Base-by-base conservation (phyloP, 2,113 vertebrate species). In the Genyomyrus donnyi region DNA sequence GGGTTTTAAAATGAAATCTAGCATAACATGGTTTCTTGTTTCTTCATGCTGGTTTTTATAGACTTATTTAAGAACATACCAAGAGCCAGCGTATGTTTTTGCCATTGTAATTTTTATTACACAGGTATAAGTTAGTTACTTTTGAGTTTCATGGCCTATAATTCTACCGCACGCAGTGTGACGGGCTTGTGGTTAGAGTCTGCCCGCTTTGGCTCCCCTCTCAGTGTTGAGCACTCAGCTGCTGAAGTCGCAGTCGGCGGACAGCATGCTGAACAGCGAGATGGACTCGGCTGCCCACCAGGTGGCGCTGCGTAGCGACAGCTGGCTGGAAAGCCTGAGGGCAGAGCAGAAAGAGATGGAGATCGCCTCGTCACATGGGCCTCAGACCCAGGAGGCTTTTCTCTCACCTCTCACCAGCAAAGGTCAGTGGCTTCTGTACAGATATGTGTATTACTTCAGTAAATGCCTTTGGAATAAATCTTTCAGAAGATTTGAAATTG, bases 361-460 rank as follows among this genome's bases (percentile, higher is more conserved):
- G 92, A 95, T 95, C 0, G 94, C 94, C 89, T 98, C 97, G 0
- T 97, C 97, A 49, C 96, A 97, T 52, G 96, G 96, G 19, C 97
- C 97, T 5, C 98, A 98, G 90, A 97, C 97, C 39, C 98, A 98
- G 88, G 98, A 99, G 13, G 98, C 98, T 2, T 98, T 98, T 90
- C 95, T 99, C 62, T 99, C 97, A 39, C 98, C 98, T 91, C 96
- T 99, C 92, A 95, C 97, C 88, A 98, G 95, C 94, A 99, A 98
- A 98, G 97, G 98, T 99, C 88, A 88, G 42, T 11, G 31, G 48
- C 46, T 52, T 10, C 21, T 9, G 11, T 66, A 31, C 5, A 62
- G n/a, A 70, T 42, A 17, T 42, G 15, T 80, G 35, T 42, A 42
- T 80, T 39, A 39, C 74, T 19, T 80, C 74, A 80, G 15, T 42